phyloP scores from a whole-genome alignment of 2,888 invertebrate species.

The Coremacera marginata region DNA sequence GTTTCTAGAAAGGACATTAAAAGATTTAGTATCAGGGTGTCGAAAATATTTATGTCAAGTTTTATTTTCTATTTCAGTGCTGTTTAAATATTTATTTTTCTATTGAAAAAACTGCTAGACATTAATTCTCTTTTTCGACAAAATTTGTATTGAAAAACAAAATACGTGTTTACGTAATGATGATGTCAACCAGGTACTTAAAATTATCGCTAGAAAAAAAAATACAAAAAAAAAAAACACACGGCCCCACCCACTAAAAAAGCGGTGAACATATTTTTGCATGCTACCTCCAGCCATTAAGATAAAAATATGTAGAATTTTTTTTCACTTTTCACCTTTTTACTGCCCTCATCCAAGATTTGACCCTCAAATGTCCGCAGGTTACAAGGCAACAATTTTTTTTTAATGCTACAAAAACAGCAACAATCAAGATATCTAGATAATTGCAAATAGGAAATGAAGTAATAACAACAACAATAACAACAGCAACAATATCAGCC shows the following conservation, averaged over 20 bases:
- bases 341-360: background rate
- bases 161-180: background rate
- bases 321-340: background rate
- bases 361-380: constrained; percentile 18
- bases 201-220: constrained; percentile 1
- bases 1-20: too few species aligned
- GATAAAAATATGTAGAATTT: too few species aligned
- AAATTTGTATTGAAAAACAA: background rate
- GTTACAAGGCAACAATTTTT: background rate
- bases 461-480: background rate
- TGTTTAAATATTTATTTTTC: too few species aligned
- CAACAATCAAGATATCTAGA: background rate
- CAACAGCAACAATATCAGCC: too few species aligned
- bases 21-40: too few species aligned
- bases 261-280: too few species aligned
- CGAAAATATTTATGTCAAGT: too few species aligned
- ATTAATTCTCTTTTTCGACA: background rate
- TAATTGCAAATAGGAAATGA: background rate
- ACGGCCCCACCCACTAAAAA: too few species aligned
- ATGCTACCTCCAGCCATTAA: too few species aligned
- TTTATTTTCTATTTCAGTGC: too few species aligned
- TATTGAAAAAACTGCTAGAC: background rate
- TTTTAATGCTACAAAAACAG: background rate
- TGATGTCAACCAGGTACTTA: constrained; percentile 15
- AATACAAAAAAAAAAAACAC: background rate